These are phyloP conservation scores for Cataglyphis albicans DNA, from an alignment of 2,888 invertebrate species.

Conservation along the genomic window DNA sequence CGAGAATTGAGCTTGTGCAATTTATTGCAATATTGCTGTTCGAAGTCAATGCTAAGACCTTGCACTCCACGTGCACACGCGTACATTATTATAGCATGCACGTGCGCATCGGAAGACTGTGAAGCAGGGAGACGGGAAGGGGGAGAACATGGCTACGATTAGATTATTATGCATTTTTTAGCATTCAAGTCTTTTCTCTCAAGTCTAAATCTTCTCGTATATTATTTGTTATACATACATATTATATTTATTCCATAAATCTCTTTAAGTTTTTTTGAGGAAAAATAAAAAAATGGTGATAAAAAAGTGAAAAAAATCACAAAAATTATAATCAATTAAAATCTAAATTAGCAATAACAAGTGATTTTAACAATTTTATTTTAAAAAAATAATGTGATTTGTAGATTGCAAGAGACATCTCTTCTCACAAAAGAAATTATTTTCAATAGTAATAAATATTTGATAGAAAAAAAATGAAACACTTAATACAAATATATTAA, in stretches of 20 bases:
- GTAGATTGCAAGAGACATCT: not conserved
- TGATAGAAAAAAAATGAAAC: not conserved
- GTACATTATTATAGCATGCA: slow-evolving; percentile 47
- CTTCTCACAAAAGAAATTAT: not conserved
- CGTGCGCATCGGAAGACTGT: slow-evolving; percentile 33
- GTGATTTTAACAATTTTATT: not conserved
- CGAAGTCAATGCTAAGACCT: slow-evolving; percentile 75
- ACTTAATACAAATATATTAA: not conserved
- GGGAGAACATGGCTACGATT: slow-evolving; percentile 6
- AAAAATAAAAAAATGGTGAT: not conserved
- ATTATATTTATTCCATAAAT: not conserved
- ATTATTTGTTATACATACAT: not conserved
- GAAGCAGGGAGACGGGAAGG: not conserved
- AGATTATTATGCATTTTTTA: not conserved
- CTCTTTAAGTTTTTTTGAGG: not conserved
- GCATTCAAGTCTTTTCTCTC: not conserved
- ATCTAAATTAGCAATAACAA: not conserved
- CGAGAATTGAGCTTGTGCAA: slow-evolving; percentile 70
- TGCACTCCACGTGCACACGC: slow-evolving; percentile 64
- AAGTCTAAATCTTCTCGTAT: not conserved
- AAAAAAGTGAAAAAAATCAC: not conserved
- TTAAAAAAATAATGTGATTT: not conserved
- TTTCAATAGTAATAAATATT: not conserved
- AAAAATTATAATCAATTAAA: not conserved
- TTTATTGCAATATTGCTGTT: slow-evolving; percentile 69